Conservation (phyloP, 2,113 vertebrate species). For the Tichodroma muraria region DNA sequence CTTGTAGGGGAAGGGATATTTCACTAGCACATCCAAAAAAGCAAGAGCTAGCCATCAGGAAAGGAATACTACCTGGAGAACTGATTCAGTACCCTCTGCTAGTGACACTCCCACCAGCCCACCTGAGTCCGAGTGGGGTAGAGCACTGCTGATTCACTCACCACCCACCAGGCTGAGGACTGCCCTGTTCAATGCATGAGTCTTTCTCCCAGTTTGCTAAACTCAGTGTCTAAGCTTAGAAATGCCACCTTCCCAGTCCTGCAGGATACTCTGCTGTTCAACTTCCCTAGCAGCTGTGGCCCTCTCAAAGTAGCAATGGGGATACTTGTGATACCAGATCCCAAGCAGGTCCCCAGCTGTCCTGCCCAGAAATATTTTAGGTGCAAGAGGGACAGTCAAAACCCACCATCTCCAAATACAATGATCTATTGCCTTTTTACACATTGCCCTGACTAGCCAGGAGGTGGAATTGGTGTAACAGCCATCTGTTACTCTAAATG, state of each 20-base stretch:
- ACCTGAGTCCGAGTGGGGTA: neutral
- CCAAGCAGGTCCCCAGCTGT: neutral
- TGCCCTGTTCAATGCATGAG: rapidly evolving
- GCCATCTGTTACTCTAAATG: neutral
- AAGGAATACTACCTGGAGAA: neutral
- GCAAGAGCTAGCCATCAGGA: neutral
- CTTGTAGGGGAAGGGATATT: neutral
- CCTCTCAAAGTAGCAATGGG: neutral
- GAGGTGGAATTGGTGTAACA: neutral
- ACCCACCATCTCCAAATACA: neutral
- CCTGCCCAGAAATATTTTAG: neutral
- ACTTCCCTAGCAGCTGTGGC: neutral
- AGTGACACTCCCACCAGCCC: neutral
- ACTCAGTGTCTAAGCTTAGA: neutral
- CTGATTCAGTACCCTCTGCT: neutral
- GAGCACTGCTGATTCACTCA: neutral
- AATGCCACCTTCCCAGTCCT: neutral
- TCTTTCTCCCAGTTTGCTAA: neutral
- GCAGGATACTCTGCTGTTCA: neutral
- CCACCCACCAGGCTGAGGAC: neutral
- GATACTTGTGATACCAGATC: neutral
- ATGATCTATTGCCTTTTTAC: neutral
- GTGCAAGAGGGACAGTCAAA: neutral
- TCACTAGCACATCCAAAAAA: neutral
- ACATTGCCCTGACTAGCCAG: neutral